These are phyloP conservation scores for Catharus fuscescens DNA, from an alignment of 2,113 vertebrate genomes.

Conservation along the genomic window DNA sequence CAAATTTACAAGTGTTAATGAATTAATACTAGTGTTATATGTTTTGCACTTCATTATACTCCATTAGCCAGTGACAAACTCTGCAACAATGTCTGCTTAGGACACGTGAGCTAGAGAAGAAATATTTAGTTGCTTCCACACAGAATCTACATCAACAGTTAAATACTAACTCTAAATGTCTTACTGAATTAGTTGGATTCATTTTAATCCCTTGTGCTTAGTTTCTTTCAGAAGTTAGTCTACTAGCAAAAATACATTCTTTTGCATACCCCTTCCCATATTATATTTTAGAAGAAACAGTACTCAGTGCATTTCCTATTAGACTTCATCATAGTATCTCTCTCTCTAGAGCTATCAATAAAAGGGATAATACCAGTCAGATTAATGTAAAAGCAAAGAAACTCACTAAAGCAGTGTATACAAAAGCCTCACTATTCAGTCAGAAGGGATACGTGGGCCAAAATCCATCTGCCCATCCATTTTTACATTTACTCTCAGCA, in stretches of 20 bases:
- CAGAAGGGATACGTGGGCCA: not conserved
- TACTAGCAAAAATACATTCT: slow-evolving; percentile 82
- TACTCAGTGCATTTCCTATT: slow-evolving; percentile 81
- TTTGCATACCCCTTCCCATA: slow-evolving; percentile 63
- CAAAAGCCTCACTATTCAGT: slow-evolving; percentile 42
- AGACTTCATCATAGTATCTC: slow-evolving; percentile 69
- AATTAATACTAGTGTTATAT: slow-evolving; percentile 58
- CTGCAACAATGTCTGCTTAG: slow-evolving; percentile 47
- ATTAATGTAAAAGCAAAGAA: slow-evolving; percentile 68
- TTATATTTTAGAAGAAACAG: slow-evolving; percentile 71
- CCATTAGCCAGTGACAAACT: slow-evolving; percentile 66
- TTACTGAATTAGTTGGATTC: slow-evolving; percentile 69
- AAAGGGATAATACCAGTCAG: slow-evolving; percentile 64
- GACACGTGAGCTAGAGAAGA: slow-evolving; percentile 54
- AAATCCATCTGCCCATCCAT: not conserved
- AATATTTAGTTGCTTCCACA: slow-evolving; percentile 68
- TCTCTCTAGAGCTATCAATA: slow-evolving; percentile 66
- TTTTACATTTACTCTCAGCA: not conserved
- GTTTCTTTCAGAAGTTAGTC: slow-evolving; percentile 73
- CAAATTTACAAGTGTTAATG: slow-evolving; percentile 78
- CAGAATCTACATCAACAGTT: slow-evolving; percentile 70
- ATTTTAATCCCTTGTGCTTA: slow-evolving; percentile 76
- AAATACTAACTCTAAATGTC: slow-evolving; percentile 71
- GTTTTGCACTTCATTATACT: slow-evolving; percentile 67
- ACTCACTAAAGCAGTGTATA: slow-evolving; percentile 52